A percentile compares a stretch with the other conserved stretches of the same genome.
phyloP scores from a whole-genome alignment of 1,140 invertebrate genomes.

The Aphelinus certus region DNA sequence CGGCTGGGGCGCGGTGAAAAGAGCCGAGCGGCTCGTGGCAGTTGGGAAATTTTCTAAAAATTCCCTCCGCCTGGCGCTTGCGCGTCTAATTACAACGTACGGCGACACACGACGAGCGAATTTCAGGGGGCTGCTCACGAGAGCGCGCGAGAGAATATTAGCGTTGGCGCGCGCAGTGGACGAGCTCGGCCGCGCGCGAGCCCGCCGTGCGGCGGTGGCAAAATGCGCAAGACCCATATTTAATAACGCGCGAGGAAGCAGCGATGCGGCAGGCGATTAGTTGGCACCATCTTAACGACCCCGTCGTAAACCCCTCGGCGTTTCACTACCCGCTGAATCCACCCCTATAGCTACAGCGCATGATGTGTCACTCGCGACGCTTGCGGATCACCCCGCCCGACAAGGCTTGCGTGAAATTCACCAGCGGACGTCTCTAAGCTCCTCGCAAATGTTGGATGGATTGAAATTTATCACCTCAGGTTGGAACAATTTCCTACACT shows the following conservation, averaged over 20 bases:
- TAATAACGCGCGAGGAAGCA: slow-evolving; percentile 43
- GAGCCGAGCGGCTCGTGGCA: background rate
- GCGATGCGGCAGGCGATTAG: slow-evolving; percentile 39
- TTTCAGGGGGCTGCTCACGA: background rate
- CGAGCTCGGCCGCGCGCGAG: background rate
- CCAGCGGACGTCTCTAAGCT: background rate
- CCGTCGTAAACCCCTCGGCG: slow-evolving; percentile 43
- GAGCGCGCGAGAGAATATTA: slow-evolving; percentile 14
- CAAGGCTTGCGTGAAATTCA: background rate
- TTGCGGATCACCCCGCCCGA: background rate
- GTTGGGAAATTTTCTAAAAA: slow-evolving; percentile 15
- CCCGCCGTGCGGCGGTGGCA: background rate
- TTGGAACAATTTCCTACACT: no score
- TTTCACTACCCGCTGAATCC: background rate
- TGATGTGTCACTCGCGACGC: no score
- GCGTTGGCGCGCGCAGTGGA: no score
- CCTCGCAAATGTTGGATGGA: no score
- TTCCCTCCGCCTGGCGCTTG: background rate
- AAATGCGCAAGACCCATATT: slow-evolving; percentile 33
- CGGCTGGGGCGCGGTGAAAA: background rate
- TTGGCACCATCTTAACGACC: slow-evolving; percentile 32
- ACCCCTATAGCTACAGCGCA: no score
- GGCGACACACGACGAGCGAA: background rate
- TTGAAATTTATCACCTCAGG: no score
- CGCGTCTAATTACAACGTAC: slow-evolving; percentile 15